Base-by-base conservation (phyloP, 2,797 vertebrate species). In the Perodicticus potto region DNA sequence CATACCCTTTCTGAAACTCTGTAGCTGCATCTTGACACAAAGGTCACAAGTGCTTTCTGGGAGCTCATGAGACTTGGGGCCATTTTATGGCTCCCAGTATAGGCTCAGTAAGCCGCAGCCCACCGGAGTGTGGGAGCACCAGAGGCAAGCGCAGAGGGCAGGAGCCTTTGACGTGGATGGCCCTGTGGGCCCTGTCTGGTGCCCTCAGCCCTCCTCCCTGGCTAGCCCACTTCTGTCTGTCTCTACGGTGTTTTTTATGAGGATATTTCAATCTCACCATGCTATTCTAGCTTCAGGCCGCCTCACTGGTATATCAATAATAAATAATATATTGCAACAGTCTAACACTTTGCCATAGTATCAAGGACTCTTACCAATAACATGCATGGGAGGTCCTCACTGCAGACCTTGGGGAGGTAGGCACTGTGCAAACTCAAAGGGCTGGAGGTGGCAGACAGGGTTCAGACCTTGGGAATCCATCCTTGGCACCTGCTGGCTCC, bases 221-320 rank as follows among this genome's bases (percentile, higher is more conserved):
- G 40, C n/a, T 23, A 20, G 2, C 20, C 6, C 4, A 0, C 37
- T 69, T 29, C n/a, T 11, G 10, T 22, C 59, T 70, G 69, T 59
- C 43, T 57, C 22, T 13, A 3, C 11, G 4, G 32, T 14, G 55
- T 45, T 69, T 43, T 74, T 32, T 10, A 67, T 22, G 22, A 1
- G 37, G 69, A 40, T 16, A 40, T 77, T 34, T 69, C 37, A 3
- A 3, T 63, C 40, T 94, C 43, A 29, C 32, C 20, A 2, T 32
- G 27, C 69, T 70, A 0, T 49, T 82, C 57, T 73, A n/a, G 89
- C 96, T 86, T 74, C 73, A 37, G 88, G 78, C 86, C 65, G 53
- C 82, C 78, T 96, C 1, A 5, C 73, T 80, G 20, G 37, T 9
- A 12, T 78, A 61, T 95, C 65, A 80, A 90, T 95, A 96, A 96